These are phyloP conservation scores for Carollia perspicillata DNA, from an alignment of 2,113 vertebrate species.

Conservation along the genomic window DNA sequence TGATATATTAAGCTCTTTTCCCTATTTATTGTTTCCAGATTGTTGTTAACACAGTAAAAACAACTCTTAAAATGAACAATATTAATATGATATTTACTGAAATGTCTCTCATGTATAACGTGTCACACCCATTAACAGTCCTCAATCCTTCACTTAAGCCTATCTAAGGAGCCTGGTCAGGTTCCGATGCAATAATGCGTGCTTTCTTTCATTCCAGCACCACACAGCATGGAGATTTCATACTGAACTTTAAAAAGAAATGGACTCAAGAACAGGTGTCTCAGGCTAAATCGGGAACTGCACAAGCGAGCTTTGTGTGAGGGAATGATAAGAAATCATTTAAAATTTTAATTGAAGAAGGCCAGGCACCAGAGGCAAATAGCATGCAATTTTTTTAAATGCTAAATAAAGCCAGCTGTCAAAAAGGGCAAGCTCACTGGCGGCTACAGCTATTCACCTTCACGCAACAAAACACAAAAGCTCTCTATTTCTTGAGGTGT, in stretches of 20 bases:
- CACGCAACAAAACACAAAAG: background rate
- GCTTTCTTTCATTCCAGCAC: background rate
- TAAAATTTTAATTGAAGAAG: slow-evolving; percentile 56
- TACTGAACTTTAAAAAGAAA: slow-evolving; percentile 7
- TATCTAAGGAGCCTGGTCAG: slow-evolving; percentile 25
- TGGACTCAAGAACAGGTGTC: slow-evolving; percentile 48
- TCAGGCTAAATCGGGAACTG: slow-evolving; percentile 31
- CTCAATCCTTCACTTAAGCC: background rate
- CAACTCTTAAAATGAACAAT: slow-evolving; percentile 42
- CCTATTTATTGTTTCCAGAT: background rate
- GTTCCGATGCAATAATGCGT: slow-evolving; percentile 3
- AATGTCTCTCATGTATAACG: slow-evolving; percentile 39
- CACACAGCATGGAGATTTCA: slow-evolving; percentile 33
- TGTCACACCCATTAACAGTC: slow-evolving; percentile 24
- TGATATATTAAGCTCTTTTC: background rate
- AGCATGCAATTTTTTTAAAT: slow-evolving; percentile 43
- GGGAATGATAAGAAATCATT: slow-evolving; percentile 39
- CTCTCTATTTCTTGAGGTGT: background rate
- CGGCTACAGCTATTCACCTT: slow-evolving; percentile 23
- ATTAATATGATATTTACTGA: slow-evolving; percentile 11
- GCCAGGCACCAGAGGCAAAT: slow-evolving; percentile 49
- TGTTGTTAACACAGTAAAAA: slow-evolving; percentile 32
- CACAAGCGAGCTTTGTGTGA: slow-evolving; percentile 38
- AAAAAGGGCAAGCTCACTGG: slow-evolving; percentile 12
- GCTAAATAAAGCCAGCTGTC: slow-evolving; percentile 55